Base-by-base conservation (phyloP, 2,888 invertebrate species). In the Serripes groenlandicus region DNA sequence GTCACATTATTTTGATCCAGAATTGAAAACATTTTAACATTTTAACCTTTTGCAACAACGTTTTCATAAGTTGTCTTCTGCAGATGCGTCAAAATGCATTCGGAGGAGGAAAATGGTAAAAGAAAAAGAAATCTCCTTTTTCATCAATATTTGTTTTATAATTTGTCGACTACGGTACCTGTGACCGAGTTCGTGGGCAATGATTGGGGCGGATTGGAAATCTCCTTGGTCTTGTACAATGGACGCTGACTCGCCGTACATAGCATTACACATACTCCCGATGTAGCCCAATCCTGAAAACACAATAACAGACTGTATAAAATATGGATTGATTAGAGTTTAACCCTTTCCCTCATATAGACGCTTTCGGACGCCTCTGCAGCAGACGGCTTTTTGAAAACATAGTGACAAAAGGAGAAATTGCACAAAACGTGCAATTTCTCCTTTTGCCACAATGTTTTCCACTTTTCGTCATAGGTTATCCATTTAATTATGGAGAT, bases 141-240 rank as follows among this genome's bases (percentile, higher is more conserved):
- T 49, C 49, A 2, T 49, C 49, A 49, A 21, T n/a, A 49, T 5
- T 2, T 49, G 49, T 49, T 21, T 21, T 49, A 49, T 5, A 3
- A 21, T 21, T 49, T 49, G 49, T 49, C 49, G 21, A 3, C 49
- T n/a, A n/a, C 42, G 18, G 42, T 87, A 92, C 92, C 92, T 92
- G 82, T 93, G 93, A 30, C 88, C 93, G 42, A 93, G 86, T 75
- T 93, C 93, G 69, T 93, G 93, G 1, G 92, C 86, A 42, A 91
- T 90, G 5, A 92, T 90, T n/a, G 90, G 90, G 62, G 90, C 90
- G 37, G 88, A 88, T 72, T 90, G 87, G 69, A 92, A 92, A 56
- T 91, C 92, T 0, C 93, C 91, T 23, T 69, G 75, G 73, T 93
- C 93, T 28, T 88, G 87, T 7, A 92, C 90, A 15, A 93, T 88